These are phyloP conservation scores for Ophonus ardosiacus DNA, from an alignment of 2,888 invertebrate genomes.

Conservation along the genomic window DNA sequence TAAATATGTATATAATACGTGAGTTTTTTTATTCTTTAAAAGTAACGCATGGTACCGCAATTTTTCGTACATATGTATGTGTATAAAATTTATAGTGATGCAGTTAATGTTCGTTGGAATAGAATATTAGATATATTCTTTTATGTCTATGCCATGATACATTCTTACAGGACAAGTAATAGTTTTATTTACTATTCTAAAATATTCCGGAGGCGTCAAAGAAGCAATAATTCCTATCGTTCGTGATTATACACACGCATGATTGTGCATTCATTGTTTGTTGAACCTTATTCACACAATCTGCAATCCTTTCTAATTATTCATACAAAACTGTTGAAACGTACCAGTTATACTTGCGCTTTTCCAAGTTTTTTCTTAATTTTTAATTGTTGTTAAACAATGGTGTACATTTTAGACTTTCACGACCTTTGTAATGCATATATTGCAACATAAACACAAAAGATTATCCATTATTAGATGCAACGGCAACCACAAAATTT, in stretches of 20 bases:
- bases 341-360: constrained; percentile 45
- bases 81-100: too few species aligned
- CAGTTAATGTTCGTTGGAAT: not conserved
- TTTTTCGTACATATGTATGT: too few species aligned
- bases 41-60: too few species aligned
- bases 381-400: constrained; percentile 53
- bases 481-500: constrained; percentile 30
- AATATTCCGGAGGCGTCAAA: not conserved
- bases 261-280: constrained; percentile 33
- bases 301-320: constrained; percentile 53
- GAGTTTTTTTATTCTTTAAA: too few species aligned
- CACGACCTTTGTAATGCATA: constrained; percentile 46
- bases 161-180: not conserved
- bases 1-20: too few species aligned
- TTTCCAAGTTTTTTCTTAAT: constrained; percentile 53
- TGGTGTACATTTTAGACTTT: constrained; percentile 49
- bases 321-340: constrained; percentile 49
- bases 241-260: constrained; percentile 9
- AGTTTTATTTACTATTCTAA: not conserved
- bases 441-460: constrained; percentile 21
- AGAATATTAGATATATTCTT: not conserved
- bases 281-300: constrained; percentile 39
- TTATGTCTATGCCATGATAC: not conserved
- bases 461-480: constrained; percentile 30
- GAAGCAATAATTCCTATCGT: constrained; percentile 13